These are phyloP conservation scores for Rhinichthys klamathensis DNA, from an alignment of 2,113 vertebrate genomes.

Conservation along the genomic window DNA sequence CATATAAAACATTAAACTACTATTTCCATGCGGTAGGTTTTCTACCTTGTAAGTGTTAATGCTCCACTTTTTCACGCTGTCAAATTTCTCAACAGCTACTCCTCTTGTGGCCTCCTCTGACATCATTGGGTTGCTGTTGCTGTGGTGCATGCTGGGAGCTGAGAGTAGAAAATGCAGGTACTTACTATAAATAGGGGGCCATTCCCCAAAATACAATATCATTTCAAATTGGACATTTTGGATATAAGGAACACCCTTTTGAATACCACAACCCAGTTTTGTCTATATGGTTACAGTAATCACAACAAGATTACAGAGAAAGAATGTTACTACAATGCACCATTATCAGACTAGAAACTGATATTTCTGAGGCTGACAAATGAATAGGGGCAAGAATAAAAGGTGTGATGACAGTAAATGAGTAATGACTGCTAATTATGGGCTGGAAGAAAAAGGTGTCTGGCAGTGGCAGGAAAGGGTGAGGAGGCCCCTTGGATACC, in stretches of 20 bases:
- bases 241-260: background rate
- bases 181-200: background rate
- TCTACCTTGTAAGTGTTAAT: slow-evolving; percentile 96
- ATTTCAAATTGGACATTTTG: background rate
- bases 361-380: background rate
- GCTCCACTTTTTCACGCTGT: slow-evolving; percentile 94
- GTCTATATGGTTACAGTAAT: background rate
- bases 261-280: background rate
- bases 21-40: background rate
- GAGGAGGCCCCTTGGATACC: slow-evolving; percentile 64
- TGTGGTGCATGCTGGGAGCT: slow-evolving; percentile 88
- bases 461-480: background rate
- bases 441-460: background rate
- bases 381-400: background rate
- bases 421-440: background rate
- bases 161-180: slow-evolving; percentile 12
- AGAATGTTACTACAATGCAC: background rate
- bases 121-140: slow-evolving; percentile 73
- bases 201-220: background rate
- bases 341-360: background rate
- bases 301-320: background rate
- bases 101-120: slow-evolving; percentile 85
- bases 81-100: slow-evolving; percentile 93
- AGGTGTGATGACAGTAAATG: slow-evolving; percentile 7
- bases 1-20: background rate